Conservation (phyloP, 2,113 vertebrate genomes). For the Aegypius monachus region DNA sequence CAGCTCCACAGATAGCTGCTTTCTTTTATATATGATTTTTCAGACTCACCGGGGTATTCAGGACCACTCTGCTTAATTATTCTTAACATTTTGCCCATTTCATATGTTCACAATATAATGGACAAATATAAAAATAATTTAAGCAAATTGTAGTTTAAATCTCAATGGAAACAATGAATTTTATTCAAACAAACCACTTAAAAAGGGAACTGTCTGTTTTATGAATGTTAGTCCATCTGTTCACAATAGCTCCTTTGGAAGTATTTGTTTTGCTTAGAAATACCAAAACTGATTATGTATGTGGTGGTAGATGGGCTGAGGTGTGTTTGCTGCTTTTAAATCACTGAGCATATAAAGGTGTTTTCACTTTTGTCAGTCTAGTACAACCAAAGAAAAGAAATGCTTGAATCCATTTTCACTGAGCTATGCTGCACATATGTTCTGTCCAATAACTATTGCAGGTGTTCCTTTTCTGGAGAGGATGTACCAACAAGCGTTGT, state of each 20-base stretch:
- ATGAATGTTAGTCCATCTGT: slow-evolving; percentile 27
- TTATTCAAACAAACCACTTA: slow-evolving; percentile 34
- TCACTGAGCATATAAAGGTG: not conserved
- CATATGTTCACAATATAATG: slow-evolving; percentile 28
- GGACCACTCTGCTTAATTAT: slow-evolving; percentile 54
- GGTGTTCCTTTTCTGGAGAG: not conserved
- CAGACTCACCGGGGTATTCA: slow-evolving; percentile 23
- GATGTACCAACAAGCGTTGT: rapidly evolving
- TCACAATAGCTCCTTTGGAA: slow-evolving; percentile 25
- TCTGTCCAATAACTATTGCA: not conserved
- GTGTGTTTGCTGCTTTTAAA: not conserved
- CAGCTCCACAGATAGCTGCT: slow-evolving; percentile 48
- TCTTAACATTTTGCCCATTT: slow-evolving; percentile 61
- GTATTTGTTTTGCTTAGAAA: slow-evolving; percentile 15
- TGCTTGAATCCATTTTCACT: not conserved
- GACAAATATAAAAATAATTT: slow-evolving; percentile 57
- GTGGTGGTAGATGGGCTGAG: not conserved
- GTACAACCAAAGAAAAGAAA: not conserved
- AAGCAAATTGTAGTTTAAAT: slow-evolving; percentile 40
- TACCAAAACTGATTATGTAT: not conserved
- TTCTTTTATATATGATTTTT: slow-evolving; percentile 22
- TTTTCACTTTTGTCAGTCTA: not conserved
- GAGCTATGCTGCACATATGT: rapidly evolving
- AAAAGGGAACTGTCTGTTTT: slow-evolving; percentile 28
- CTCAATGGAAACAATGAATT: slow-evolving; percentile 34